Evolutionary conservation across 2,113 vertebrate genomes (phyloP), one percentile per base, ranked within the genome.

Genomic region (Rutilus rutilus): DNA sequence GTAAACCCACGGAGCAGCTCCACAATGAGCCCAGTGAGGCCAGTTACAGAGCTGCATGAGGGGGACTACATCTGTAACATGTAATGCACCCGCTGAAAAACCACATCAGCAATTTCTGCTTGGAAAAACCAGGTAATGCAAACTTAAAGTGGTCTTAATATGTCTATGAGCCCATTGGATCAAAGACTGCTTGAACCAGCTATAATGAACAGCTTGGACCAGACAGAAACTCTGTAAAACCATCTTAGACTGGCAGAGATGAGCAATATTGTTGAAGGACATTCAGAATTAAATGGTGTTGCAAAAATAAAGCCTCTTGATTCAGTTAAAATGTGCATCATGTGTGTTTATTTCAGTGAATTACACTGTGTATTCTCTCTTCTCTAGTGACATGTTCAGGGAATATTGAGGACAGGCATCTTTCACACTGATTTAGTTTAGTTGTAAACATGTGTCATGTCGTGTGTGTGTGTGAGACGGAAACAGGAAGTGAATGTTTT

Each of bases 1-100:
- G 78, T 62, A 14, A 83, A 25, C 52, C 50, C 82, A 60, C 27
- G 4, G 36, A 62, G 27, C 62, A 82, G 79, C 79, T 33, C 62
- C 19, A 6, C 45, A 47, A 50, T 36, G 25, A 52, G 42, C 45
- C 79, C 45, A 52, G 5, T 69, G 79, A 67, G 45, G 79, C 79
- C 71, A 62, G 33, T 75, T 23, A n/a, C 36, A 64, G 71, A 62
- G 83, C 54, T 76, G 79, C 62, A 4, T 47, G 59, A 65, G 78
- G 39, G 8, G 15, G 59, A 81, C 78, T 47, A 81, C 78, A 81
- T 47, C 78, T 80, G 79, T 52, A 67, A 82, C 27, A 42, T 80
- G n/a, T 65, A 30, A 65, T 21, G 39, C 62, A 67, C 25, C 27
- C 27, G 62, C 79, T 27, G 62, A 82, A 52, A 82, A 67, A 33